Base-by-base conservation (phyloP, 2,797 vertebrate genomes). In the Philypnodon macrostomus region DNA sequence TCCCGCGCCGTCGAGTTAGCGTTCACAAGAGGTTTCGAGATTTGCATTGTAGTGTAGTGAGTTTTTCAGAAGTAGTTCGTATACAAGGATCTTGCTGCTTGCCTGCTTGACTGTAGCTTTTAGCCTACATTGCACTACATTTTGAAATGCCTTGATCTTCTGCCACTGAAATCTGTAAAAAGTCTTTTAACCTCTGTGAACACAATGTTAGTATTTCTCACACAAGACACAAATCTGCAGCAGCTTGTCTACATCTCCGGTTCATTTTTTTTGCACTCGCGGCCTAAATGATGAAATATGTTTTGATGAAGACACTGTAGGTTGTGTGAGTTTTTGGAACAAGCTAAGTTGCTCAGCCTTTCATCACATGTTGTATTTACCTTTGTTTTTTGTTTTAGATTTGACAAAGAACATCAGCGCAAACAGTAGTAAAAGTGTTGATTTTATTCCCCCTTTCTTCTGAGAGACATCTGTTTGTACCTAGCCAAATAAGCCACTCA, bases 281-380 rank as follows among this genome's bases (percentile, higher is more conserved):
- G 31, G 26, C 45, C 17, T 1, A 54, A 52, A 47, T 41, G 14
- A 38, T 53, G 15, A 35, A 37, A 47, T 1, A 7, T 57, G 8
- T 63, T 63, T 62, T 33, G 15, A 16, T 30, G 34, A 17, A 11
- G 53, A 14, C n/a, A n/a, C n/a, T n/a, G 36, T 11, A n/a, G 18
- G 18, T 44, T 31, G 23, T 13, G 24, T 30, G 36, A 58, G 62
- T 35, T n/a, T n/a, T n/a, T 40, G 23, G 27, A 52, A 47, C 40
- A 59, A 54, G 11, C 49, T 35, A 17, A 57, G 9, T 8, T 11
- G 21, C 32, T 35, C 11, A 29, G 29, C 7, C 13, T 68, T 62
- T 64, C 15, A 31, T 35, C 51, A 31, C 16, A 13, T 27, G n/a
- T n/a, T n/a, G n/a, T n/a, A n/a, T n/a, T n/a, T 49, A 15, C n/a